Conservation (phyloP, 2,888 invertebrate species). For the Cremastinae sp. region DNA sequence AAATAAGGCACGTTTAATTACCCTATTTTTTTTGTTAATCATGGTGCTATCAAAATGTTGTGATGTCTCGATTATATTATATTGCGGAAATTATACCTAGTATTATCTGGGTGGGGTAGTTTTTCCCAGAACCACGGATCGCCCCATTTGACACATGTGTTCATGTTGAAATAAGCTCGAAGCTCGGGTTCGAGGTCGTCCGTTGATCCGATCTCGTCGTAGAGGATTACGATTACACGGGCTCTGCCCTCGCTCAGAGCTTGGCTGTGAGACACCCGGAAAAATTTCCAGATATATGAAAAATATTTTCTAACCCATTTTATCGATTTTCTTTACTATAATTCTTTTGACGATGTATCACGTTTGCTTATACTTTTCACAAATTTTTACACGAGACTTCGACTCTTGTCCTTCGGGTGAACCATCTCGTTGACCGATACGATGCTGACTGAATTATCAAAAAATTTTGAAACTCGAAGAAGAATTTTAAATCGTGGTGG, state of each 20-base stretch:
- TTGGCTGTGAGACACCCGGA: constrained; percentile 87
- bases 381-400: not conserved
- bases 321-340: constrained; percentile 88
- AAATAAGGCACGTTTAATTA: no score
- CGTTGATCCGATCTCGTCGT: constrained; percentile 85
- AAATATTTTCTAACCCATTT: constrained; percentile 88
- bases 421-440: not conserved
- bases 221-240: constrained; percentile 88
- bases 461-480: not conserved
- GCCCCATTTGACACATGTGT: constrained; percentile 91
- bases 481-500: constrained; percentile 2
- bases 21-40: no score
- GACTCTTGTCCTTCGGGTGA: not conserved
- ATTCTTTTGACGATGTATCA: no score
- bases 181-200: constrained; percentile 86
- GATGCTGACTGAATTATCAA: not conserved
- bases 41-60: no score
- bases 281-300: no score
- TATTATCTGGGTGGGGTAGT: no score
- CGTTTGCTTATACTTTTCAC: not conserved
- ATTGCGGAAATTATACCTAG: constrained; percentile 32
- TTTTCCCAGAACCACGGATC: constrained; percentile 93
- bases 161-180: constrained; percentile 87
- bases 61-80: constrained; percentile 67
- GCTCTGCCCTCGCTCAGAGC: constrained; percentile 86